phyloP scores from a whole-genome alignment of 2,797 vertebrate species.

The Neostethus bicornis region DNA sequence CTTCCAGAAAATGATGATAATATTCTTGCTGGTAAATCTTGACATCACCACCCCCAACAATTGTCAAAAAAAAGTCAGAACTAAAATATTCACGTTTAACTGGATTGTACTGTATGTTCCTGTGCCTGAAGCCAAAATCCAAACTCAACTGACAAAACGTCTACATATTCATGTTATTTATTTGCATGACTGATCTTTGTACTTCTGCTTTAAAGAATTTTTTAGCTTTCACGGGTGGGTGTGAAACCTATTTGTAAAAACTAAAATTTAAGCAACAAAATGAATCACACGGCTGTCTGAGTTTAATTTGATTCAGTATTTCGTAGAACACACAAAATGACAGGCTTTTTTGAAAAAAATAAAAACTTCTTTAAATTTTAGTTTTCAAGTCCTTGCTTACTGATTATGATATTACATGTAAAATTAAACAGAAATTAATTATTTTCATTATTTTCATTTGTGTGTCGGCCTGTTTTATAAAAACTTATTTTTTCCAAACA shows the following conservation, averaged over 20 bases:
- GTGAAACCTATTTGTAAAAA: neutral
- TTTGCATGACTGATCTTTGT: too few species aligned
- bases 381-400: neutral
- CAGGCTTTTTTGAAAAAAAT: neutral
- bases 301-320: neutral
- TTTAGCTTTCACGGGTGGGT: too few species aligned
- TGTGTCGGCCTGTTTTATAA: too few species aligned
- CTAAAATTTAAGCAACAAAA: conserved; percentile 3
- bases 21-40: neutral
- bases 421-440: too few species aligned
- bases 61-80: neutral
- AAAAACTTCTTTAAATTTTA: neutral
- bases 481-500: too few species aligned
- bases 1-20: conserved; percentile 26
- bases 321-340: neutral
- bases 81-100: conserved; percentile 10
- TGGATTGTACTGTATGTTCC: neutral
- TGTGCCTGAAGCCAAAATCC: conserved; percentile 3
- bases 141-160: neutral
- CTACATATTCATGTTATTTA: neutral
- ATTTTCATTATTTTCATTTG: too few species aligned
- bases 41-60: conserved; percentile 9
- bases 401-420: neutral
- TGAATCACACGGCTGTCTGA: conserved; percentile 18
- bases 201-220: too few species aligned